A percentile compares a stretch with the other conserved stretches of the same genome.
phyloP scores from a whole-genome alignment of 2,113 vertebrate species.

The Poecilia latipinna region DNA sequence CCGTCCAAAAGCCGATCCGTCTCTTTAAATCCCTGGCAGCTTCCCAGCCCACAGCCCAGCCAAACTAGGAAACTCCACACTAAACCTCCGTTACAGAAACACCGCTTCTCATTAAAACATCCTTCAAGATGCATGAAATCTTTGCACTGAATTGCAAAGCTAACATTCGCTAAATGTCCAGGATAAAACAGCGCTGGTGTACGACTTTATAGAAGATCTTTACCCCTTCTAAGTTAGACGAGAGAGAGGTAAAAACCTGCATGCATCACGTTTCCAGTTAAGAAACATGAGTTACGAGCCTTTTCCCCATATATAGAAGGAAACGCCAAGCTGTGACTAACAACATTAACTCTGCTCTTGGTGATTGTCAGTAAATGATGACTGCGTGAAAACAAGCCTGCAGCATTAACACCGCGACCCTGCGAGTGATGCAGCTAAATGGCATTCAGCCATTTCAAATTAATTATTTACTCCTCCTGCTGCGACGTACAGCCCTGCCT shows the following conservation, averaged over 20 bases:
- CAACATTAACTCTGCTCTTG: neutral
- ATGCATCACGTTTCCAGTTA: neutral
- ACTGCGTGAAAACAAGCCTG: neutral
- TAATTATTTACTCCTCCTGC: slow-evolving; percentile 2
- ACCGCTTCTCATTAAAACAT: slow-evolving; percentile 1
- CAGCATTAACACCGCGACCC: neutral
- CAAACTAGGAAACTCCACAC: neutral
- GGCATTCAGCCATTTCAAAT: neutral
- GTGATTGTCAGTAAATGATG: neutral
- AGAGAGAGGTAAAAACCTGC: neutral
- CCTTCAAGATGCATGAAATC: neutral
- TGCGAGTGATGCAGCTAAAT: neutral
- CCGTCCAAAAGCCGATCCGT: neutral
- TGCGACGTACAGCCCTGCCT: neutral
- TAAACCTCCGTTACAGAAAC: neutral
- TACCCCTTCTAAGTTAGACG: neutral
- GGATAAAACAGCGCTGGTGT: neutral
- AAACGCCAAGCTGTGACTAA: slow-evolving; percentile 11
- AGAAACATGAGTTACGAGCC: neutral
- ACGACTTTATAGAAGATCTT: neutral
- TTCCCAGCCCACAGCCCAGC: slow-evolving; percentile 5
- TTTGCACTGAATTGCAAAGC: slow-evolving; percentile 10
- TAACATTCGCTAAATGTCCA: neutral
- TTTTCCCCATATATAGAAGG: neutral
- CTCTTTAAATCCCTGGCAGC: neutral